A percentile compares a stretch with the other conserved stretches of the same genome.
phyloP scores from a whole-genome alignment of 2,888 invertebrate species.

The Branchellion lobata region DNA sequence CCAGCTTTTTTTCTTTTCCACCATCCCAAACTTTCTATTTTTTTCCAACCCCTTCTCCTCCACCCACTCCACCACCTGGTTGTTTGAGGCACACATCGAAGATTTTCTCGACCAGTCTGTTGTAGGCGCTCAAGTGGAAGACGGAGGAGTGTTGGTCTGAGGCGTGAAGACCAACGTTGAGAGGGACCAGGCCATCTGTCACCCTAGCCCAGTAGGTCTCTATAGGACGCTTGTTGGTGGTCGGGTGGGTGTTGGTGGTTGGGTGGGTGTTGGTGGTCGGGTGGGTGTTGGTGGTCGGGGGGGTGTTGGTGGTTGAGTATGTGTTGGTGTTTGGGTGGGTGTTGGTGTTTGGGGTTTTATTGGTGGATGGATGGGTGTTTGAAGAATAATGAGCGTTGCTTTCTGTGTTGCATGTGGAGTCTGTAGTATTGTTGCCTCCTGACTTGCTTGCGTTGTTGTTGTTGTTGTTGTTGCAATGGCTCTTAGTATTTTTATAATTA shows the following conservation, averaged over 20 bases:
- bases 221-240: neutral
- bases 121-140: conserved; percentile 97
- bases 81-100: conserved; percentile 93
- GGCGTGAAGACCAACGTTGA: conserved; percentile 95
- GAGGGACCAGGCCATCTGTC: conserved; percentile 94
- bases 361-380: too few species aligned
- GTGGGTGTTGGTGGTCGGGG: neutral
- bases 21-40: too few species aligned
- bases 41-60: too few species aligned
- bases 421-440: neutral
- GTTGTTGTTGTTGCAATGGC: too few species aligned
- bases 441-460: neutral
- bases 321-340: too few species aligned
- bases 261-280: too few species aligned
- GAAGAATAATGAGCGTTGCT: too few species aligned
- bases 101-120: conserved; percentile 97
- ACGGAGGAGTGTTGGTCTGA: conserved; percentile 87
- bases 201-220: conserved; percentile 81
- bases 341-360: neutral
- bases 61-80: conserved; percentile 71
- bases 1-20: too few species aligned
- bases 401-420: too few species aligned
- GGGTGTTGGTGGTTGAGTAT: neutral
- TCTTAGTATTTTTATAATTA: too few species aligned
- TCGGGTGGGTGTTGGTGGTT: neutral